These are phyloP conservation scores for Ammodytes marinus DNA, from an alignment of 2,113 vertebrate genomes.

Conservation along the genomic window DNA sequence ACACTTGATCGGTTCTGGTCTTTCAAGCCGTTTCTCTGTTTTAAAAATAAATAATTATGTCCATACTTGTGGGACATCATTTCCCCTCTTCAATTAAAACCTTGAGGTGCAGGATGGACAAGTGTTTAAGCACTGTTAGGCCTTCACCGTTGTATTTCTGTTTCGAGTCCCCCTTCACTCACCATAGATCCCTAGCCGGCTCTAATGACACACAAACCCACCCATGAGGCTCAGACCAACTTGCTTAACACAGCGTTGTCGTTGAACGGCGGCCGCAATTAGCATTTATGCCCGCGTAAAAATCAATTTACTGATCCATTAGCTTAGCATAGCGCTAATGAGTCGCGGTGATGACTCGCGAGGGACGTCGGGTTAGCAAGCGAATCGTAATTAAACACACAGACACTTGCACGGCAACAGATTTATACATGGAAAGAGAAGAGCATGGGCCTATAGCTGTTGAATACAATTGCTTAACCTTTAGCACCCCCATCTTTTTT, in stretches of 20 bases:
- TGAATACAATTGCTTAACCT: neutral
- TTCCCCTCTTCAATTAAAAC: slow-evolving; percentile 32
- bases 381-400: slow-evolving; percentile 41
- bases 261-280: slow-evolving; percentile 54
- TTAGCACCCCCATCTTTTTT: neutral
- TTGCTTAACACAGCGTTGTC: slow-evolving; percentile 65
- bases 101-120: slow-evolving; percentile 26
- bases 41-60: slow-evolving; percentile 40
- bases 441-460: neutral
- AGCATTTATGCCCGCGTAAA: slow-evolving; percentile 80
- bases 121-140: slow-evolving; percentile 7
- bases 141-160: slow-evolving; percentile 18
- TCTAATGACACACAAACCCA: slow-evolving; percentile 73
- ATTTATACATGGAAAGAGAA: slow-evolving; percentile 10
- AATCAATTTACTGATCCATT: slow-evolving; percentile 82
- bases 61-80: slow-evolving; percentile 11
- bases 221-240: slow-evolving; percentile 52
- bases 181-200: slow-evolving; percentile 54
- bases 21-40: slow-evolving; percentile 3
- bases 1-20: neutral
- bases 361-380: slow-evolving; percentile 56
- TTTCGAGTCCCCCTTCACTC: slow-evolving; percentile 34
- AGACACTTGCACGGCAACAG: slow-evolving; percentile 17
- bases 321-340: slow-evolving; percentile 80
- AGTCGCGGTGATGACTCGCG: slow-evolving; percentile 66